phyloP scores from a whole-genome alignment of 2,888 invertebrate genomes.

The Andrena marginata region DNA sequence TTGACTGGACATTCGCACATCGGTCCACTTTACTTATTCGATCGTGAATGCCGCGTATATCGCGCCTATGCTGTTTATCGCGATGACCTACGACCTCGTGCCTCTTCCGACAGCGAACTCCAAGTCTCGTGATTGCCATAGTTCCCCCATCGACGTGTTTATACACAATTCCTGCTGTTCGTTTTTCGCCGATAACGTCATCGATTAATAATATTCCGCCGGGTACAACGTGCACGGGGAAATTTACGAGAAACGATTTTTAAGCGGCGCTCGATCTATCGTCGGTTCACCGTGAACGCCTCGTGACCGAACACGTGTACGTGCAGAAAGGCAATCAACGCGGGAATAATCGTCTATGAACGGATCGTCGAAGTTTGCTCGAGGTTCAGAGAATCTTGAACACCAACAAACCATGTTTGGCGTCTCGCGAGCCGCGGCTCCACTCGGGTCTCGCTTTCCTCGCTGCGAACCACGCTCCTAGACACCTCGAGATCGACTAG shows the following conservation, averaged over 20 bases:
- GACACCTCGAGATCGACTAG: constrained; percentile 11
- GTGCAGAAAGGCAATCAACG: background rate
- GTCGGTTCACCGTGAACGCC: background rate
- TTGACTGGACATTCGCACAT: constrained; percentile 32
- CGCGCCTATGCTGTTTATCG: constrained; percentile 42
- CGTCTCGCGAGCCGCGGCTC: background rate
- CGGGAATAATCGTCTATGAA: background rate
- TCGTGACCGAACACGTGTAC: background rate
- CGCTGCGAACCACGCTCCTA: background rate
- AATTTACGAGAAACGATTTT: background rate
- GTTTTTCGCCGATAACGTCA: background rate
- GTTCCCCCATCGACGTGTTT: background rate
- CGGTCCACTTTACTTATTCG: constrained; percentile 35
- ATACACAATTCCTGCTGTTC: too few species aligned
- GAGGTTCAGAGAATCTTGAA: background rate
- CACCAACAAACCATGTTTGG: constrained; percentile 39
- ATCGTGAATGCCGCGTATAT: constrained; percentile 20
- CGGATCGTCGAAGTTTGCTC: constrained; percentile 34
- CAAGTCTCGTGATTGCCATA: constrained; percentile 46
- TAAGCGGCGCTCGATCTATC: background rate
- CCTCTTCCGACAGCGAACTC: constrained; percentile 14
- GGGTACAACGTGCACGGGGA: background rate
- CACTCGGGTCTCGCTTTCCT: background rate
- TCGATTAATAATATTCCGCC: constrained; percentile 31
- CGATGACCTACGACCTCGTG: constrained; percentile 43